Evolutionary conservation across 1,140 invertebrate species (phyloP).

Genomic region (Teleopsis dalmanni): DNA sequence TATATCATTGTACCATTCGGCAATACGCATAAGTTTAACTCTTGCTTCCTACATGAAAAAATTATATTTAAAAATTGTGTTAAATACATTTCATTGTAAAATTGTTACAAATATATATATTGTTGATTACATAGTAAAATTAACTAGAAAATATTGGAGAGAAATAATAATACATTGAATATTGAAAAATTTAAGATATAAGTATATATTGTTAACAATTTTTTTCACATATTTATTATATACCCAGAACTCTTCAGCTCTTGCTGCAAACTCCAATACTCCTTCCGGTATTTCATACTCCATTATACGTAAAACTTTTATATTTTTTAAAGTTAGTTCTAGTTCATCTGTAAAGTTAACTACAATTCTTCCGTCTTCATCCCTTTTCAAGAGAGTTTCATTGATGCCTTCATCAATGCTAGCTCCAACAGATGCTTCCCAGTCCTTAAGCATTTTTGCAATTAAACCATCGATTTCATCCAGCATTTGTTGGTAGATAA

Average conservation of each 20-base stretch:
- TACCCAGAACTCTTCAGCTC: constrained; percentile 47
- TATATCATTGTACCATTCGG: constrained; percentile 56
- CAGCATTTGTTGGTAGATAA: constrained; percentile 19
- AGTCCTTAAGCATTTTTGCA: constrained; percentile 19
- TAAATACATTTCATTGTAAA: not conserved
- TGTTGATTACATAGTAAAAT: no score
- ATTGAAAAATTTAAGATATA: no score
- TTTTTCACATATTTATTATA: constrained; percentile 9
- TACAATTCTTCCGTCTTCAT: constrained; percentile 18
- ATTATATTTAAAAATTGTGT: no score
- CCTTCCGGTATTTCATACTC: constrained; percentile 19
- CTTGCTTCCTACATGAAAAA: constrained; percentile 24
- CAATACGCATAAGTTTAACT: constrained; percentile 36
- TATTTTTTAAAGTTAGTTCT: constrained; percentile 26
- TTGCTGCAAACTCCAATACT: constrained; percentile 42
- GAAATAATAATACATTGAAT: no score
- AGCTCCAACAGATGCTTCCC: constrained; percentile 18
- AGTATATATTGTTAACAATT: not conserved
- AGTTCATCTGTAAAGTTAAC: constrained; percentile 44
- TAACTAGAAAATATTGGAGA: no score
- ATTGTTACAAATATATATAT: no score
- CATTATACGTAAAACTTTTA: constrained; percentile 22
- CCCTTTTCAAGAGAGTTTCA: constrained; percentile 15
- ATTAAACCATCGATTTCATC: constrained; percentile 21
- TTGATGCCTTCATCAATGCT: constrained; percentile 20